These are phyloP conservation scores for Ectropis grisescens DNA, from an alignment of 1,140 invertebrate species.

Conservation along the genomic window DNA sequence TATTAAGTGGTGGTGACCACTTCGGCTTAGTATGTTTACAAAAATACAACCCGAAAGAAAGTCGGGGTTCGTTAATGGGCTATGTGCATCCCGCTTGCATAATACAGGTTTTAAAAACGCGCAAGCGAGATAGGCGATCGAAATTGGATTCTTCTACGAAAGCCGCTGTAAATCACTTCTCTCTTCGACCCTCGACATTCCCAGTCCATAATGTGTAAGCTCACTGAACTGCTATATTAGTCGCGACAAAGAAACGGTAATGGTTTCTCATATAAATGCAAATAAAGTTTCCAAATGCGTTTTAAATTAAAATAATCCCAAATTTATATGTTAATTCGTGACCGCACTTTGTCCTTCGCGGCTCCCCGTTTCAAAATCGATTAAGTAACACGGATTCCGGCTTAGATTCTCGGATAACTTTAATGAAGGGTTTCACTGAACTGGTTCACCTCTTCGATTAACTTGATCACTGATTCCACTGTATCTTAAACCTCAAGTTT, in stretches of 20 bases:
- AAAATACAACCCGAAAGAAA: too few relatives aligned
- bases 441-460: too few relatives aligned
- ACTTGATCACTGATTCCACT: too few relatives aligned
- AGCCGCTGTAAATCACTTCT: too few relatives aligned
- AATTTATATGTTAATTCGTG: conserved; percentile 68
- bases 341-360: conserved; percentile 61
- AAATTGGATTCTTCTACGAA: too few relatives aligned
- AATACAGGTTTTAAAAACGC: too few relatives aligned
- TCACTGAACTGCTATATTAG: conserved; percentile 44
- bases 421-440: conserved; percentile 57
- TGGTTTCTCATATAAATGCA: conserved; percentile 55
- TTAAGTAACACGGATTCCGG: conserved; percentile 58
- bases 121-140: too few relatives aligned
- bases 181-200: conserved; percentile 9
- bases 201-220: conserved; percentile 29
- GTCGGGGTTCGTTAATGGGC: too few relatives aligned
- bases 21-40: conserved; percentile 6
- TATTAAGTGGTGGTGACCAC: conserved; percentile 53
- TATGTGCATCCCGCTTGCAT: too few relatives aligned
- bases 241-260: conserved; percentile 51
- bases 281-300: conserved; percentile 62
- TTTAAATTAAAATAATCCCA: conserved; percentile 66
- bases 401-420: conserved; percentile 60
- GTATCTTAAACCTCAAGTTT: too few relatives aligned
- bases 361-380: conserved; percentile 61